A percentile compares a stretch with the other conserved stretches of the same genome.
These are phyloP conservation scores for Rhagonycha fulva DNA, from an alignment of 2,888 invertebrate species.

Conservation along the genomic window DNA sequence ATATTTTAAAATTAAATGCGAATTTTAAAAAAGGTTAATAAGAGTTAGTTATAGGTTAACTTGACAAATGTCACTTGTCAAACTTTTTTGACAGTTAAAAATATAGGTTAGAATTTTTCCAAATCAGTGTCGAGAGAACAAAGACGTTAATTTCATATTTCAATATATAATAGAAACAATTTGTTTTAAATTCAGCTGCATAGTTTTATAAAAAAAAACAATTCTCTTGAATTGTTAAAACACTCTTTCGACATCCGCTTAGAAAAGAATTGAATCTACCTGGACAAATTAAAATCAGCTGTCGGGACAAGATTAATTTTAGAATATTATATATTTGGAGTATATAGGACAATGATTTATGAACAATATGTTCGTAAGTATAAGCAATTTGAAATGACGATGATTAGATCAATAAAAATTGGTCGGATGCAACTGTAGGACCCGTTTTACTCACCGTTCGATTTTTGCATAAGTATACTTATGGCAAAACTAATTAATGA, in stretches of 20 bases:
- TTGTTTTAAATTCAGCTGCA: background rate
- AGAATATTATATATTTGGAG: background rate
- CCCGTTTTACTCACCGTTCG: background rate
- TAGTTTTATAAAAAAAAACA: background rate
- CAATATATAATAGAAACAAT: background rate
- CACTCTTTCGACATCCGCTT: background rate
- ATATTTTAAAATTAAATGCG: background rate
- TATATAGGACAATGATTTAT: background rate
- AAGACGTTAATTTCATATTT: background rate
- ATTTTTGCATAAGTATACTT: background rate
- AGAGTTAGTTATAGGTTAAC: background rate
- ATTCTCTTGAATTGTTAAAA: background rate
- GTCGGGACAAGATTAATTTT: background rate
- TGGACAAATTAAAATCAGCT: background rate
- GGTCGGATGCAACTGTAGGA: background rate
- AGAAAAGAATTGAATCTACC: background rate
- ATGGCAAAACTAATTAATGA: background rate
- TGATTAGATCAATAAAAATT: background rate
- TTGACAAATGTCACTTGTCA: background rate
- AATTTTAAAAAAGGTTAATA: background rate
- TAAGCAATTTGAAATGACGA: background rate
- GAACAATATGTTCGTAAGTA: background rate
- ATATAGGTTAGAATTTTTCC: background rate
- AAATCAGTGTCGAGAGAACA: background rate
- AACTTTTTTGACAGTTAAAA: background rate